Base-by-base conservation (phyloP, 1,140 invertebrate species). In the Tetramorium parvispinum region DNA sequence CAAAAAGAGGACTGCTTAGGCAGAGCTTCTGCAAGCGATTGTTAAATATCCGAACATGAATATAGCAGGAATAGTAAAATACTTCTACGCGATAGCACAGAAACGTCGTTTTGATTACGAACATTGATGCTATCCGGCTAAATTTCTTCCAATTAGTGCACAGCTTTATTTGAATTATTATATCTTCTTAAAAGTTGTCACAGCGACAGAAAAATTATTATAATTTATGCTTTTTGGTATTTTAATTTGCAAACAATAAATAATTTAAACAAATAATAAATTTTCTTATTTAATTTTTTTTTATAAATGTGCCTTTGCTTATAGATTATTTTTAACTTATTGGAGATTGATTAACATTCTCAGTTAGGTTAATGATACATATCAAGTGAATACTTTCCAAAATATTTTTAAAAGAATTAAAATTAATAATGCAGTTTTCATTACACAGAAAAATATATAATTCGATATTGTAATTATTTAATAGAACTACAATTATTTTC, bases 1-100 rank as follows among this genome's bases (percentile, higher is more conserved):
- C 51, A 73, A 73, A 86, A 88, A 82, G 85, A 83, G 61, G 32
- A 75, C 24, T 57, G 21, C 11, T 57, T 16, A 27, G 43, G 27
- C 65, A 24, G 70, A 79, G n/a, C 49, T 76, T 66, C 71, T 82
- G 70, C 81, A 37, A 85, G 27, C 75, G 71, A 82, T 83, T 91
- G 89, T 91, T 88, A 91, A 91, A 90, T 91, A 78, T 86, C 76
- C 73, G 71, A 57, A 40, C 21, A 55, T 10, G 49, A 83, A 65
- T 66, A 86, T 77, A 86, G 18, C 53, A 37, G n/a, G 55, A 86
- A 51, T 40, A 77, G 16, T 32, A 46, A 18, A 61, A 73, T 82
- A 61, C 5, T 37, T 73, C 10, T 55, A 46, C 46, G 71, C 5
- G 53, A 73, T 68, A 55, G 53, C 61, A 55, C 27, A 21, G 16